These are phyloP conservation scores for Cydia fagiglandana DNA, from an alignment of 1,140 invertebrate genomes.

Conservation along the genomic window DNA sequence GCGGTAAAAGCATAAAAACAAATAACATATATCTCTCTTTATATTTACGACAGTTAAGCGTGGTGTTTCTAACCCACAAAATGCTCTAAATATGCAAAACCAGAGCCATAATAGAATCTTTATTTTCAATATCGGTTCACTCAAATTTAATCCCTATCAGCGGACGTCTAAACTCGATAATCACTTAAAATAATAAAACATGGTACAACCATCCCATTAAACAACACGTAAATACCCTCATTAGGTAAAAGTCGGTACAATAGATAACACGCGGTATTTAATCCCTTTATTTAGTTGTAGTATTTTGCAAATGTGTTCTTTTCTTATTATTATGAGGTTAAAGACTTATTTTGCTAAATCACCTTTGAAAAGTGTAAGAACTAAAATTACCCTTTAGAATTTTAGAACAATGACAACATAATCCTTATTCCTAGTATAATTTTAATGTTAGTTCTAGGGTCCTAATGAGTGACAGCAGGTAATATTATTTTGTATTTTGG, in stretches of 20 bases:
- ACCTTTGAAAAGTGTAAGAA: not conserved
- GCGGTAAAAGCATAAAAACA: no score
- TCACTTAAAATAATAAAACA: no score
- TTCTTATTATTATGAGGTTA: not conserved
- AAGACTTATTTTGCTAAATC: not conserved
- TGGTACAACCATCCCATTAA: not conserved
- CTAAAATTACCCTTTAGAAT: not conserved
- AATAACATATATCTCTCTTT: no score
- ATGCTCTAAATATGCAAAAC: no score
- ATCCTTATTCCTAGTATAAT: not conserved
- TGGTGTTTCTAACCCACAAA: no score
- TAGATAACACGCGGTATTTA: not conserved
- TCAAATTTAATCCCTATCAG: no score
- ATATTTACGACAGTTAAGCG: no score
- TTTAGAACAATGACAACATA: not conserved
- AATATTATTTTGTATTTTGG: not conserved
- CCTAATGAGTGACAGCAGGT: not conserved
- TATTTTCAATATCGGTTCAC: no score
- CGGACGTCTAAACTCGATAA: not conserved
- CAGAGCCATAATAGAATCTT: no score
- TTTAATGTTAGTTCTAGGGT: not conserved
- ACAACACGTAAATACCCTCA: constrained; percentile 6
- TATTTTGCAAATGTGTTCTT: not conserved
- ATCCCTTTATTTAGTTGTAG: not conserved
- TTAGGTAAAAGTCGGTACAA: not conserved